These are phyloP conservation scores for Pipa parva DNA, from an alignment of 2,113 vertebrate species.

Conservation along the genomic window DNA sequence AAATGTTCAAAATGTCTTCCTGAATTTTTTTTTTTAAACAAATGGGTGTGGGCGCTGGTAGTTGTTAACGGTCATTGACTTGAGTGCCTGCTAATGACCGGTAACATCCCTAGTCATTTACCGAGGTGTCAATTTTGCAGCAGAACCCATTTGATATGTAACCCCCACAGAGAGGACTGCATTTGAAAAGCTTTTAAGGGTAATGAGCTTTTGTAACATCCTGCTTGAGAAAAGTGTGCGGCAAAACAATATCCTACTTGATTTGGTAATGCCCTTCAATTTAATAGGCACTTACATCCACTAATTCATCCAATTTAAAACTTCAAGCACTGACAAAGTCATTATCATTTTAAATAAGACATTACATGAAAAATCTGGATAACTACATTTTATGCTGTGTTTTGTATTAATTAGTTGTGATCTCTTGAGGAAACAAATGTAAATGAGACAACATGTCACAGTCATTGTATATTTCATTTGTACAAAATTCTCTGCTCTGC, in stretches of 20 bases:
- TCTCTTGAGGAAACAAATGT: conserved; percentile 44
- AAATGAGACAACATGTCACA: conserved; percentile 43
- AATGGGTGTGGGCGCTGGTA: conserved; percentile 23
- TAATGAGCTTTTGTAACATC: conserved; percentile 39
- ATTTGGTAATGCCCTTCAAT: conserved; percentile 42
- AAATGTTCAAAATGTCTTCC: too few species aligned
- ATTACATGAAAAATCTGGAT: conserved; percentile 43
- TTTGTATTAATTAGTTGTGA: conserved; percentile 43
- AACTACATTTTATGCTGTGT: conserved; percentile 43
- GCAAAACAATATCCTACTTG: conserved; percentile 36
- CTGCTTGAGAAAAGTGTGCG: conserved; percentile 29
- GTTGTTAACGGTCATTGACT: conserved; percentile 37
- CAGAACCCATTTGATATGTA: conserved; percentile 39
- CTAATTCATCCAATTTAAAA: conserved; percentile 44
- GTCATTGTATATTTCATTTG: conserved; percentile 44
- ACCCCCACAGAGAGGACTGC: conserved; percentile 36
- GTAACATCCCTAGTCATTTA: conserved; percentile 41
- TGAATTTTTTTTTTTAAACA: conserved; percentile 36
- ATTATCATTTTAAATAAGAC: conserved; percentile 44
- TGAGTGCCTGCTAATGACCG: conserved; percentile 39
- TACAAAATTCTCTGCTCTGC: conserved; percentile 36
- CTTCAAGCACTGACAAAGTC: conserved; percentile 43
- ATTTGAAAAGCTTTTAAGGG: conserved; percentile 43
- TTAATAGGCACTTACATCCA: conserved; percentile 41
- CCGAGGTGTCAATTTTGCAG: conserved; percentile 39